These are phyloP conservation scores for Odontomachus brunneus DNA, from an alignment of 1,140 invertebrate genomes.

Conservation along the genomic window DNA sequence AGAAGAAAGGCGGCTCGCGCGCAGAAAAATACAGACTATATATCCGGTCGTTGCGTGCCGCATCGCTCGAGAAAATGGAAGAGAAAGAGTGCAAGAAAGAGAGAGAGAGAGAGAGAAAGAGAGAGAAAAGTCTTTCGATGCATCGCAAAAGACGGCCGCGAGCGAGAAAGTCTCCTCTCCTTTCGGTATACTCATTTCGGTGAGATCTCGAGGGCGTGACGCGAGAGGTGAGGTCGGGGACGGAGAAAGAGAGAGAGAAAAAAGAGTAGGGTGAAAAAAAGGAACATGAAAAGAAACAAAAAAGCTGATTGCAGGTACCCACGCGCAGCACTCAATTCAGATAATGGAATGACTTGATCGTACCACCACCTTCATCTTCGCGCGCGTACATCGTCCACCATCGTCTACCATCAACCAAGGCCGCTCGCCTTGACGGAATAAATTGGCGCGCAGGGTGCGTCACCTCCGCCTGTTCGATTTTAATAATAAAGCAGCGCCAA, in stretches of 20 bases:
- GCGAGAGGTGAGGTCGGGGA: constrained; percentile 44
- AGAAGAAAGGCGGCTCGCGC: not conserved
- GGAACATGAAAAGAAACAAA: constrained; percentile 57
- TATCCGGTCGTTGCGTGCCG: constrained; percentile 25
- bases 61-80: not conserved
- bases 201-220: constrained; percentile 74
- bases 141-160: constrained; percentile 14
- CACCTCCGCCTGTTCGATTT: constrained; percentile 64
- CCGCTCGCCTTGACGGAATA: constrained; percentile 68
- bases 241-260: constrained; percentile 41
- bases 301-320: constrained; percentile 77
- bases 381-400: constrained; percentile 44
- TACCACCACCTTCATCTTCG: constrained; percentile 70
- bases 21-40: not conserved
- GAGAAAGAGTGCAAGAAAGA: not conserved
- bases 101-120: too few species aligned
- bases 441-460: constrained; percentile 72
- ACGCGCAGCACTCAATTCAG: constrained; percentile 82
- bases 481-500: constrained; percentile 62
- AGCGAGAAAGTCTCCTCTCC: constrained; percentile 8
- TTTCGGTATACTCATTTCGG: constrained; percentile 63
- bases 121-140: constrained; percentile 21
- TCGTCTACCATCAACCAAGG: constrained; percentile 60
- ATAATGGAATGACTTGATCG: constrained; percentile 85
- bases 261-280: constrained; percentile 28